Evolutionary conservation across 2,888 invertebrate species (phyloP), one percentile per base, ranked within the genome.

Genomic region (Pandemis corylana): DNA sequence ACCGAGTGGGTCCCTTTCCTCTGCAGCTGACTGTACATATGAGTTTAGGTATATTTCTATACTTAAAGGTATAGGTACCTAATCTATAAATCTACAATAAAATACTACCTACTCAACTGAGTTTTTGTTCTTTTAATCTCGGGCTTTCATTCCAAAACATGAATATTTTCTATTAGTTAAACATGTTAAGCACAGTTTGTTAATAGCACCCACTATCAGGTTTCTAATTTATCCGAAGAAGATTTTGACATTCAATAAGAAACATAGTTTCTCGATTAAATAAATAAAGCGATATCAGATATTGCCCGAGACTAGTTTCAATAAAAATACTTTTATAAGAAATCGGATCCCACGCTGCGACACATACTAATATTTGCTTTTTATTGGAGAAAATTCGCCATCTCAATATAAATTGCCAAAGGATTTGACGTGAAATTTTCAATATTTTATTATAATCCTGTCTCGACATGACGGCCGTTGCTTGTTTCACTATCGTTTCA

Each of bases 381-480:
- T 74, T 71, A 73, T 67, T 67, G 71, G n/a, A 75, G 75, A 68
- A 74, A 71, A 74, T 65, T 69, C 67, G 61, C 76, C 49, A 71
- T 71, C 74, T 67, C 73, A 67, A 76, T 76, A 71, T 74, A 68
- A 74, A 74, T 76, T 76, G 78, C 77, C 75, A 56, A 74, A 71
- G 76, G 75, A 74, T 78, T 78, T 78, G 76, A 76, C 79, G 76
- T 77, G 71, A 85, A 84, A 85, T 83, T 85, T 77, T 85, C 86
- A 86, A 87, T 90, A 88, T 91, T 87, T 90, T 89, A 90, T 89
- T 89, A 89, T 90, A 90, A 91, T 91, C 85, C 83, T 84, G 89
- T 90, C 90, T 86, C 85, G 90, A 88, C 89, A 88, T 84, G 87
- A 88, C 81, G 82, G 78, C 80, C 80, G 85, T 83, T 83, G 87